Percentiles rank a stretch among this genome's conserved stretches.
Evolutionary conservation across 2,888 invertebrate species (phyloP).

Genomic region (Synanthedon andrenaeformis): DNA sequence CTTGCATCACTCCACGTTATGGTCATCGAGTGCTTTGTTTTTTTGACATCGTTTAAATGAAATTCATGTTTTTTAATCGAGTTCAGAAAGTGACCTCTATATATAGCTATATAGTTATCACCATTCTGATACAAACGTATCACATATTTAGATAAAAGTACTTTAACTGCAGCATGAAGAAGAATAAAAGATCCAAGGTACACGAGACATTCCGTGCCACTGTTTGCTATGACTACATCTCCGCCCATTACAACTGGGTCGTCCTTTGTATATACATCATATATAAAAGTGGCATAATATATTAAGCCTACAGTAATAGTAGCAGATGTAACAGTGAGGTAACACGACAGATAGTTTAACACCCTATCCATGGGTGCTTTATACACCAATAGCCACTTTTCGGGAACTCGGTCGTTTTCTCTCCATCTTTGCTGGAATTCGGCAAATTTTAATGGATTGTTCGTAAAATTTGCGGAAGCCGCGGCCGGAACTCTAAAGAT

Average conservation of each 20-base stretch:
- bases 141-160: constrained; percentile 49
- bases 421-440: constrained; percentile 46
- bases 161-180: constrained; percentile 42
- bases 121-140: constrained; percentile 49
- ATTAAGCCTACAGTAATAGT: constrained; percentile 21
- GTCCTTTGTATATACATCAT: constrained; percentile 30
- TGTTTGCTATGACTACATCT: constrained; percentile 46
- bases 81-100: constrained; percentile 41
- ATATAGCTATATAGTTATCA: constrained; percentile 53
- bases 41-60: constrained; percentile 43
- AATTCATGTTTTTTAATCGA: constrained; percentile 42
- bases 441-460: constrained; percentile 40
- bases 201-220: constrained; percentile 36
- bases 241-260: constrained; percentile 40
- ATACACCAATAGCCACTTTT: constrained; percentile 50
- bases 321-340: constrained; percentile 39
- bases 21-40: constrained; percentile 35
- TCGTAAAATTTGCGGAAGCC: constrained; percentile 18
- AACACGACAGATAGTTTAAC: constrained; percentile 36
- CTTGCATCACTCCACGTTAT: constrained; percentile 54
- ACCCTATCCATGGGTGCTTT: constrained; percentile 52
- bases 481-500: constrained; percentile 19
- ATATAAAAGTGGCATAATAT: constrained; percentile 41
- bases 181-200: constrained; percentile 44
- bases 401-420: constrained; percentile 38